These are phyloP conservation scores for Frieseomelitta varia DNA, from an alignment of 1,140 invertebrate species.

Conservation along the genomic window DNA sequence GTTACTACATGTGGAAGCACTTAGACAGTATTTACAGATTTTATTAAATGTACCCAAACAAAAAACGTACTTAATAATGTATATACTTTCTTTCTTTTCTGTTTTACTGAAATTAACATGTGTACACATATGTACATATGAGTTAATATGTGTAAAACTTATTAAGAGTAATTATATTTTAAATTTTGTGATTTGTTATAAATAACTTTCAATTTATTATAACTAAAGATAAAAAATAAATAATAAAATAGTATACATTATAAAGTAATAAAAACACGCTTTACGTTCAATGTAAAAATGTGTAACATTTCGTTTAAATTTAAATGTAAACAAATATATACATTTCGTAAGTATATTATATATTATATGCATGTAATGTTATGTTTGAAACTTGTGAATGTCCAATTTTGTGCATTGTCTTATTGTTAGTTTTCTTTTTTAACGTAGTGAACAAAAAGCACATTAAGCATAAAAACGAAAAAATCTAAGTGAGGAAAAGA, in stretches of 20 bases:
- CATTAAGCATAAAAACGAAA: slow-evolving; percentile 9
- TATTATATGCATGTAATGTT: neutral
- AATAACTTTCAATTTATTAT: neutral
- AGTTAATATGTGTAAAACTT: neutral
- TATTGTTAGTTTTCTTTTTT: neutral
- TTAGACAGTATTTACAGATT: slow-evolving; percentile 43
- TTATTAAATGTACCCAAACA: slow-evolving; percentile 7
- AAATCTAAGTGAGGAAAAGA: slow-evolving; percentile 7
- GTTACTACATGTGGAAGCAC: slow-evolving; percentile 48
- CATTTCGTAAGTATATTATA: neutral
- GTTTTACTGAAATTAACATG: neutral
- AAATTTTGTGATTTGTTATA: neutral
- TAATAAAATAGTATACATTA: slow-evolving; percentile 13
- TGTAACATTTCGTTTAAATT: neutral
- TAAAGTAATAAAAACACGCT: neutral
- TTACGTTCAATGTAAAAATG: neutral
- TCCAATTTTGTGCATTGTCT: neutral
- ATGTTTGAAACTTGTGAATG: slow-evolving; percentile 3
- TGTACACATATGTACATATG: slow-evolving; percentile 18
- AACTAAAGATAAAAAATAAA: neutral
- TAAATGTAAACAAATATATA: slow-evolving; percentile 35
- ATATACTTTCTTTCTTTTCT: neutral
- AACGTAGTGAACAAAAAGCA: slow-evolving; percentile 19
- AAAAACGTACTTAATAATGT: slow-evolving; percentile 18
- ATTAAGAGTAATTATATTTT: neutral